A percentile compares a stretch with the other conserved stretches of the same genome.
phyloP scores from a whole-genome alignment of 2,113 vertebrate genomes.

The Eurystomus gularis region DNA sequence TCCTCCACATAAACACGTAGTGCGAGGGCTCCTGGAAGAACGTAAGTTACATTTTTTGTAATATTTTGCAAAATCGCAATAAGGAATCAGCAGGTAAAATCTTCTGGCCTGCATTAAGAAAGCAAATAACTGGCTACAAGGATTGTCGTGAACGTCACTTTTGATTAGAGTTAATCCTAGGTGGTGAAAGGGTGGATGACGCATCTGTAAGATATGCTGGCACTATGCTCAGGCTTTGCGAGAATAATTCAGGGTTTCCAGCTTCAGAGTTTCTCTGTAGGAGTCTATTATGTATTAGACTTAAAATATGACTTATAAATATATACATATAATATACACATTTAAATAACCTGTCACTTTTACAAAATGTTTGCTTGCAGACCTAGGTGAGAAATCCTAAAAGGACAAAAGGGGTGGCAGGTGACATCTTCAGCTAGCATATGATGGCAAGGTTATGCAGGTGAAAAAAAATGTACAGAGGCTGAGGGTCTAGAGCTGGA shows the following conservation, averaged over 20 bases:
- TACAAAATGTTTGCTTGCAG: neutral
- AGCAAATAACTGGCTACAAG: neutral
- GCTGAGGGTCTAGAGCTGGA: neutral
- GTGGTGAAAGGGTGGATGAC: constrained; percentile 31
- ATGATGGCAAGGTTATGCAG: neutral
- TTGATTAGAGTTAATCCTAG: constrained; percentile 44
- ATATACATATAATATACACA: neutral
- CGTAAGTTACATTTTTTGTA: neutral
- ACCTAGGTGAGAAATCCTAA: neutral
- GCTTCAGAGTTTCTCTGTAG: neutral
- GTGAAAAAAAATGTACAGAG: neutral
- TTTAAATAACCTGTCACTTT: neutral
- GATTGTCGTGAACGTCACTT: constrained; percentile 27
- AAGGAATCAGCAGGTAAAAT: constrained; percentile 20
- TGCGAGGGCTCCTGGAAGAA: neutral
- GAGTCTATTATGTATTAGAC: neutral
- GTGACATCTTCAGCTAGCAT: neutral
- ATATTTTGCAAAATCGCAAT: neutral
- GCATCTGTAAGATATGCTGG: constrained; percentile 24
- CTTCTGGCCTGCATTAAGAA: neutral
- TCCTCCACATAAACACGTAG: neutral
- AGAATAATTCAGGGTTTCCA: neutral
- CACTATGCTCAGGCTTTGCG: neutral
- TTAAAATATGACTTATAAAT: neutral
- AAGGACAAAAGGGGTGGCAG: neutral